Conservation (phyloP, 2,113 vertebrate genomes). For the Alectura lathami region DNA sequence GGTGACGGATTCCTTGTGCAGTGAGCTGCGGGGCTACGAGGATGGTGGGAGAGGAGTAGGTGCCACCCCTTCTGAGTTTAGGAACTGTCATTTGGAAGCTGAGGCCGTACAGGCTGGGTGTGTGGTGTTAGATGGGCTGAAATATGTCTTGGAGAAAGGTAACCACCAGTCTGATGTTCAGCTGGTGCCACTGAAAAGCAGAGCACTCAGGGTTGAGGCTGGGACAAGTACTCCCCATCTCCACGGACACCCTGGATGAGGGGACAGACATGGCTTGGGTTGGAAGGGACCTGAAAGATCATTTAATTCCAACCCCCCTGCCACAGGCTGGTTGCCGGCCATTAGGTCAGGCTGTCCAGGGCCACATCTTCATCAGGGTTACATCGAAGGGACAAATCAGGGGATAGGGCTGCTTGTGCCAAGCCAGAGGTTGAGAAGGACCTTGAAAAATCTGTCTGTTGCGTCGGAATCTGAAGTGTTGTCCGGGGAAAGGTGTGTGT, state of each 20-base stretch:
- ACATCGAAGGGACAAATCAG: background rate
- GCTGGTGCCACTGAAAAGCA: background rate
- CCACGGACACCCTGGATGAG: background rate
- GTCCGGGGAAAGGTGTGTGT: background rate
- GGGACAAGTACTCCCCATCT: background rate
- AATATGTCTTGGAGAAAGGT: background rate
- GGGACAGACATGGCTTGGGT: background rate
- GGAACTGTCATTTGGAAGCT: background rate
- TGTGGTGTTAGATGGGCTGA: background rate
- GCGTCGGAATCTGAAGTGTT: background rate
- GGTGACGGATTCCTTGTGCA: background rate
- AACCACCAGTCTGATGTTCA: background rate
- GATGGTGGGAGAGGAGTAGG: background rate
- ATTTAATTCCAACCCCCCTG: no score
- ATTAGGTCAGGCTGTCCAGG: no score
- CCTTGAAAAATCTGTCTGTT: background rate
- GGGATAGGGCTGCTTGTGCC: background rate
- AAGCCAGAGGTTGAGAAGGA: background rate
- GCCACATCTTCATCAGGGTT: background rate
- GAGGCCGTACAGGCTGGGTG: accelerated
- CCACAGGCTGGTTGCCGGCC: no score
- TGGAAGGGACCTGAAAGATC: no score
- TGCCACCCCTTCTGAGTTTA: background rate
- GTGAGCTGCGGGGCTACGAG: background rate
- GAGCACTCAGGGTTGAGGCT: background rate